A percentile compares a stretch with the other conserved stretches of the same genome.
These are phyloP conservation scores for Phylloscopus trochilus DNA, from an alignment of 2,113 vertebrate genomes.

Conservation along the genomic window DNA sequence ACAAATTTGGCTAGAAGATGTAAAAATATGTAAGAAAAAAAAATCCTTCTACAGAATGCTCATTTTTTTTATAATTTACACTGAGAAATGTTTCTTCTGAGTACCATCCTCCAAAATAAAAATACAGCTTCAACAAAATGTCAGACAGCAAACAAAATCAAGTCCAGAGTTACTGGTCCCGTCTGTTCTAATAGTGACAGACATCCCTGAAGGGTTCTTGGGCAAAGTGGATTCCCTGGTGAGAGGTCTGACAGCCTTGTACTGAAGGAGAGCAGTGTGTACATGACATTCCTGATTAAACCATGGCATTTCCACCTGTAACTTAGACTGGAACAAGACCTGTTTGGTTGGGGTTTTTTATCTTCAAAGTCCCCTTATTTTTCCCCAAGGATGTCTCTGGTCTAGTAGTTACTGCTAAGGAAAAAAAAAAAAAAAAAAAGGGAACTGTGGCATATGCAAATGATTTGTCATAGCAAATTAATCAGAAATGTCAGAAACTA, in stretches of 20 bases:
- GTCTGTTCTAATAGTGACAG: background rate
- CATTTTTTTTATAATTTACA: background rate
- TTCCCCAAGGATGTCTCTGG: background rate
- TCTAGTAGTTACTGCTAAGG: background rate
- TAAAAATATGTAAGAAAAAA: background rate
- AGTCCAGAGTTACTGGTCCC: background rate
- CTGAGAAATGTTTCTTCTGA: background rate
- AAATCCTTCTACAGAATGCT: background rate
- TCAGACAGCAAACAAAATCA: background rate
- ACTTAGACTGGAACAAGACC: background rate
- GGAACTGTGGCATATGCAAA: background rate
- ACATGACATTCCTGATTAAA: background rate
- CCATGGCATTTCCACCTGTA: background rate
- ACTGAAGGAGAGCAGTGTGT: background rate
- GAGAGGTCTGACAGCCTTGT: background rate
- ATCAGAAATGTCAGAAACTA: background rate
- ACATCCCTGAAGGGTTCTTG: background rate
- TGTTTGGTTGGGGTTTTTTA: background rate
- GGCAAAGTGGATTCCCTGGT: background rate
- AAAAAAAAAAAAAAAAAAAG: background rate
- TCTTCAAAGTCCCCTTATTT: background rate
- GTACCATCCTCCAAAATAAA: background rate
- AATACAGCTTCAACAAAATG: background rate
- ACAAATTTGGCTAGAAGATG: background rate
- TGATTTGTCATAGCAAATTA: background rate